Conservation (phyloP, 2,113 vertebrate species). For the Urocolius indicus region DNA sequence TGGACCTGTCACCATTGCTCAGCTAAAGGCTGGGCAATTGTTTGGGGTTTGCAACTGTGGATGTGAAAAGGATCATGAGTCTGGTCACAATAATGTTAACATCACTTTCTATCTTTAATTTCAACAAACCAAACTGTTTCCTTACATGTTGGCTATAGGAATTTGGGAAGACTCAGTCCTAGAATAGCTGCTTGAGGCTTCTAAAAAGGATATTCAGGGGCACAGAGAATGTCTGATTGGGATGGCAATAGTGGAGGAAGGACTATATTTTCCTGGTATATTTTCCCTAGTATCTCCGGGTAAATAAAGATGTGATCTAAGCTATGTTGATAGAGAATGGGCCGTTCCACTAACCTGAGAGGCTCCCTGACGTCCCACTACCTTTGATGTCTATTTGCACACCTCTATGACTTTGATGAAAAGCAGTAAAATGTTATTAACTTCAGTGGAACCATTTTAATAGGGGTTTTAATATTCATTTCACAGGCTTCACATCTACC, state of each 20-base stretch:
- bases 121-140: background rate
- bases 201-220: background rate
- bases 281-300: background rate
- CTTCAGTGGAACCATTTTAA: background rate
- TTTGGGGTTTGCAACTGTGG: background rate
- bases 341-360: background rate
- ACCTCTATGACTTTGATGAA: background rate
- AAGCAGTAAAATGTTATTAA: background rate
- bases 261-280: background rate
- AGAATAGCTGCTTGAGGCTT: background rate
- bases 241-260: background rate
- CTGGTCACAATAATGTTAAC: background rate
- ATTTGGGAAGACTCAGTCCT: background rate
- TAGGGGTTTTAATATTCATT: background rate
- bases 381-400: background rate
- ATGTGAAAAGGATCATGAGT: background rate
- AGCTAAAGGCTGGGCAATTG: background rate
- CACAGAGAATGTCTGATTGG: background rate
- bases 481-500: background rate
- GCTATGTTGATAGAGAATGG: background rate
- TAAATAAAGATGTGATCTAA: background rate
- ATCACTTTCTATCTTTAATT: background rate
- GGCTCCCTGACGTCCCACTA: background rate
- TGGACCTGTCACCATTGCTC: background rate
- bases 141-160: background rate